These are phyloP conservation scores for Cardiocondyla obscurior DNA, from an alignment of 1,140 invertebrate genomes.

Conservation along the genomic window DNA sequence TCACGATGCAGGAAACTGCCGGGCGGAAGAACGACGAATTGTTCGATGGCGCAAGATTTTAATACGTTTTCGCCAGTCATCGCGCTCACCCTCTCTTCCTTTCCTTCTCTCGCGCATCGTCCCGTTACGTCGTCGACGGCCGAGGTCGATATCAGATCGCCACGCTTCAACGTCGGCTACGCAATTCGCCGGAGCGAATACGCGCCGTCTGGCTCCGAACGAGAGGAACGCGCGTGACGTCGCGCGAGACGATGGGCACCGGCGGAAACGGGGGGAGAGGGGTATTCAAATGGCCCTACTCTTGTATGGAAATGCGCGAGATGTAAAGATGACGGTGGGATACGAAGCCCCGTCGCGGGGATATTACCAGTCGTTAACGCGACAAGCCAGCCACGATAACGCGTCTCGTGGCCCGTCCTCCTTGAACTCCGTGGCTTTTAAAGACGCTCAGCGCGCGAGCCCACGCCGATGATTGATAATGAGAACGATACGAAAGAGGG, in stretches of 20 bases:
- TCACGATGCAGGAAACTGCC: slow-evolving; percentile 18
- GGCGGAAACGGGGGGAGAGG: not conserved
- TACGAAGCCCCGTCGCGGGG: slow-evolving; percentile 69
- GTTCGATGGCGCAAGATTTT: slow-evolving; percentile 53
- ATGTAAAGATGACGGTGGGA: slow-evolving; percentile 74
- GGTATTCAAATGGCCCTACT: slow-evolving; percentile 72
- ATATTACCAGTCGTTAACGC: slow-evolving; percentile 77
- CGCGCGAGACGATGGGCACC: not conserved
- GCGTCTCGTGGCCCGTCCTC: slow-evolving; percentile 62
- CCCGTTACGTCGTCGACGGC: slow-evolving; percentile 62
- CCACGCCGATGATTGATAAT: slow-evolving; percentile 67
- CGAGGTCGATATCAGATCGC: slow-evolving; percentile 68
- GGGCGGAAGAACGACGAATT: not conserved
- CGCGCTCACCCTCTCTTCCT: slow-evolving; percentile 1
- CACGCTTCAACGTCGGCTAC: slow-evolving; percentile 68
- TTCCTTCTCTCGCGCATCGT: slow-evolving; percentile 13
- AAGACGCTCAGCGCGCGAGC: slow-evolving; percentile 59
- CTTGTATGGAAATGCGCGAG: slow-evolving; percentile 75
- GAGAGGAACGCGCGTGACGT: slow-evolving; percentile 27
- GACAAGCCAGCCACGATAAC: slow-evolving; percentile 55
- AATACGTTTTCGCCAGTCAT: slow-evolving; percentile 70
- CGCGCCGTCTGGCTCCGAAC: slow-evolving; percentile 60
- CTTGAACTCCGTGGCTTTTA: slow-evolving; percentile 52
- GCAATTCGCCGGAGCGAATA: slow-evolving; percentile 71
- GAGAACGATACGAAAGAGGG: not conserved